Evolutionary conservation across 2,113 vertebrate species (phyloP), one percentile per base, ranked within the genome.

Genomic region (Setophaga coronata): DNA sequence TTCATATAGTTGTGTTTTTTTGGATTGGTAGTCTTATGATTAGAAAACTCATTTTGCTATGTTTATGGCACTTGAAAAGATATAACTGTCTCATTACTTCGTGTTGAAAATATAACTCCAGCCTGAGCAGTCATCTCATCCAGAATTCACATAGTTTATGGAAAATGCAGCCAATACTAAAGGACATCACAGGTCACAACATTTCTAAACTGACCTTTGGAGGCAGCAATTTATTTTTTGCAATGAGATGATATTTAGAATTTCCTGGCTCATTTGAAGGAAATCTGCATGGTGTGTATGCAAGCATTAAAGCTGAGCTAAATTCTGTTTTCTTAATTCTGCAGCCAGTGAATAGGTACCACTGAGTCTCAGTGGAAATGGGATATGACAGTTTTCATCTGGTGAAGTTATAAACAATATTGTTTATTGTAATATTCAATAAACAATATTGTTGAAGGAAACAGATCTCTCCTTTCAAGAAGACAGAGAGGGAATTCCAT

Each of bases 141-240:
- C 70, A 89, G 53, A 91, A 88, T 94, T 89, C 53, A 69, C 48
- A 79, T 47, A 47, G 53, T 73, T 90, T 90, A 57, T 78, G 56
- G 72, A 72, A 94, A 92, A 84, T 53, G 72, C 36, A 94, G 72
- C 80, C 93, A 93, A 71, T 21, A 21, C 43, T 71, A 93, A 80
- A 95, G 88, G 84, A 69, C 89, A 96, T 86, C 85, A 90, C 79
- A 86, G 74, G 79, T 88, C 92, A 92, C 38, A 85, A 54, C 64
- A 78, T 96, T 95, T 91, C 92, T 77, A 71, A 86, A 83, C 29
- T 64, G 92, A 94, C 71, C 90, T 93, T 95, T 90, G 64, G 58
- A 96, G 51, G 42, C 24, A 62, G 76, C 13, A 65, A 19, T n/a
- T 62, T 80, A 53, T 82, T 25, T 85, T 82, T 82, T 81, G 7